Conservation (phyloP, 2,113 vertebrate species). For the Oxyruncus cristatus region DNA sequence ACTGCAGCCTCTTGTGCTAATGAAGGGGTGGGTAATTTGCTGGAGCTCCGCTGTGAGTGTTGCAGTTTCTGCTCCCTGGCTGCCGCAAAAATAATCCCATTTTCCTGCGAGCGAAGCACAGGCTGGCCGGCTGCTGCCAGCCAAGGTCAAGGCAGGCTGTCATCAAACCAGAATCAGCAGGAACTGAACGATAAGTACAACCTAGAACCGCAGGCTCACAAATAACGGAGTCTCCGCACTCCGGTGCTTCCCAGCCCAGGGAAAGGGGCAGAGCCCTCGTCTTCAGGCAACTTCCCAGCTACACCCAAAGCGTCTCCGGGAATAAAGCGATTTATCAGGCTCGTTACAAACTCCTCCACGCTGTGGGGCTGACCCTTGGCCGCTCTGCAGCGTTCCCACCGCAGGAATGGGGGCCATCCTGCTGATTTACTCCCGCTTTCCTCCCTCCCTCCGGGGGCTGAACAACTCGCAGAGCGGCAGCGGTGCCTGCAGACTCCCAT, state of each 20-base stretch:
- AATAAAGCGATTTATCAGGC: background rate
- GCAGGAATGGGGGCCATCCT: accelerated
- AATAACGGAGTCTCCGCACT: background rate
- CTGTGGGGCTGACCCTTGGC: background rate
- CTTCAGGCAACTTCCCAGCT: background rate
- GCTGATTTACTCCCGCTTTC: background rate
- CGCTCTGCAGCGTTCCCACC: background rate
- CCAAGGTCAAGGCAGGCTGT: background rate
- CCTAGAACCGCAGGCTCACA: background rate
- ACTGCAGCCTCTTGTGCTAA: background rate
- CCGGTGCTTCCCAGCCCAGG: background rate
- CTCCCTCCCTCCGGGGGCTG: accelerated
- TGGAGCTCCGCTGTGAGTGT: background rate
- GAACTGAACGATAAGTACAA: background rate
- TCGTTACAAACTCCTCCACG: background rate
- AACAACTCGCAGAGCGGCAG: accelerated
- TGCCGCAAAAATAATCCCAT: background rate
- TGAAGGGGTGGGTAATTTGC: background rate
- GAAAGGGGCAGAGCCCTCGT: background rate
- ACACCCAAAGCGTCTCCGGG: background rate
- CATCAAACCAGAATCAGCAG: background rate
- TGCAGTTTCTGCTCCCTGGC: background rate
- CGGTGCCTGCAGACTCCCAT: accelerated
- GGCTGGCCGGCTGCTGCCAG: background rate
- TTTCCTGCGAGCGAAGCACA: background rate